Base-by-base conservation (phyloP, 1,140 invertebrate genomes). In the Brachionus angularis region DNA sequence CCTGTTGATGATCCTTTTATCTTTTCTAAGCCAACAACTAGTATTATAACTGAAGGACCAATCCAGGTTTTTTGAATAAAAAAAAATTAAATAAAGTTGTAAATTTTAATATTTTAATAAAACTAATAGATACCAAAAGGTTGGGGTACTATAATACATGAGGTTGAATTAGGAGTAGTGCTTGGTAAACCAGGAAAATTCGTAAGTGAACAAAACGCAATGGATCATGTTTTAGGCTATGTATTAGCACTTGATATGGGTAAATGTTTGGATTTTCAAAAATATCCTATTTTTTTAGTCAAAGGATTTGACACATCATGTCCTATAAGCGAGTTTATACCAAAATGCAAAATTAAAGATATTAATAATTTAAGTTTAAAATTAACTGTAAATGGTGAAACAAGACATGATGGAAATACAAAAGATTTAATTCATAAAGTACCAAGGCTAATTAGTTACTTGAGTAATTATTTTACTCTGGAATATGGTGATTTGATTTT, bases 231-330 rank as follows among this genome's bases (percentile, higher is more conserved):
- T 27, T 87, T 84, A 25, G 89, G 89, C 10, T 91, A 91, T 78
- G 86, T 86, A 49, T 79, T 89, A 2, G 87, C 88, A 3, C 79
- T 91, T 14, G 89, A 91, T 77, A 86, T 91, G 83, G 90, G 89
- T 4, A 79, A 82, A 71, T 81, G 83, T 73, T 85, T 86, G 4
- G 86, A 87, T 76, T 83, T 84, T 49, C 84, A 84, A 72, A 88
- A 88, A 2, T 81, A 84, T 36, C 88, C 88, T 0, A 92, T 90
- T 90, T 83, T 84, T 3, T 73, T 91, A 21, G 87, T 87, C 3
- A 91, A 91, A 83, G 87, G 87, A 1, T 92, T 90, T 77, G 89
- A 91, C 77, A 90, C 88, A 0, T 84, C 88, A 0, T 90, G 88
- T 75, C 89, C 89, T 16, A 86, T 91, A 0, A 87, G 88, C 69